These are phyloP conservation scores for Leptopilina syphax DNA, from an alignment of 2,888 invertebrate genomes.

Conservation along the genomic window DNA sequence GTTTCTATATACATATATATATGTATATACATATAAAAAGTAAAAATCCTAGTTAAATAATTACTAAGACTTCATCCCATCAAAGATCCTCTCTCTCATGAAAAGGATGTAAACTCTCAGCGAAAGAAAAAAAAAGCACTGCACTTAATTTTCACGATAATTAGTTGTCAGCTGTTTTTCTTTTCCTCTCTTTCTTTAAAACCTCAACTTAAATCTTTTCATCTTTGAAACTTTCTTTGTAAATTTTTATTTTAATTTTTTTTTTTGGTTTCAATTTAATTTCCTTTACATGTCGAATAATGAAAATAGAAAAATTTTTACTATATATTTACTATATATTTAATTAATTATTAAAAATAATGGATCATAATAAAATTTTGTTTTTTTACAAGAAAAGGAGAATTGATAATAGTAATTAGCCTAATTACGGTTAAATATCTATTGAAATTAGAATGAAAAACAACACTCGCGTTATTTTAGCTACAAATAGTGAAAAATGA, in stretches of 20 bases:
- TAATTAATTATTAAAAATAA: too few species aligned
- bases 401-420: too few species aligned
- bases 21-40: not conserved
- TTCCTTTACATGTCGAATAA: not conserved
- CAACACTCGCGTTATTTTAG: too few species aligned
- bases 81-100: slow-evolving; percentile 12
- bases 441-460: too few species aligned
- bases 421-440: too few species aligned
- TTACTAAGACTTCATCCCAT: slow-evolving; percentile 51
- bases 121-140: slow-evolving; percentile 40
- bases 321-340: not conserved
- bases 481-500: too few species aligned
- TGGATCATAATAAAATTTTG: too few species aligned
- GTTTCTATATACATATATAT: not conserved
- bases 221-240: slow-evolving; percentile 4
- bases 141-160: slow-evolving; percentile 60
- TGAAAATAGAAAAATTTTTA: not conserved
- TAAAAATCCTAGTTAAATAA: slow-evolving; percentile 66
- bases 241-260: not conserved
- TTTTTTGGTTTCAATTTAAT: not conserved
- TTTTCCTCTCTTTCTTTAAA: not conserved
- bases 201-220: slow-evolving; percentile 25
- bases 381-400: too few species aligned
- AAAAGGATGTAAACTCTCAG: slow-evolving; percentile 34
- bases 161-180: slow-evolving; percentile 52